Evolutionary conservation across 2,113 vertebrate genomes (phyloP).

Genomic region (Eleginops maclovinus): DNA sequence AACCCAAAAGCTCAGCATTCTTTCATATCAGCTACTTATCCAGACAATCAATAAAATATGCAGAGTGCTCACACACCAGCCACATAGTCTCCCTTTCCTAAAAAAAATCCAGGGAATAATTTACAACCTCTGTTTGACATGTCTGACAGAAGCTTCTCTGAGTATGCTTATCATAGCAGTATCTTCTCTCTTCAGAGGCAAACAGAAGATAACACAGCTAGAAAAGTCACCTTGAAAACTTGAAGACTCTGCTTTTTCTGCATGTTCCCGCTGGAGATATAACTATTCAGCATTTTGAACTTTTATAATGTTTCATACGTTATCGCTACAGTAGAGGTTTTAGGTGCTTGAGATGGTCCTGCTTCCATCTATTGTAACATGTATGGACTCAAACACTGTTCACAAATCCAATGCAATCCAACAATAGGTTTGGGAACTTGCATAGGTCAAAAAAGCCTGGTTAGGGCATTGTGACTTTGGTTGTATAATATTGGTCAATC

Average conservation of each 20-base stretch:
- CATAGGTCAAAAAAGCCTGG: background rate
- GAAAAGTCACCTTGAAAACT: slow-evolving; percentile 45
- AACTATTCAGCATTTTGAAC: slow-evolving; percentile 16
- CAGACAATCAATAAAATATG: background rate
- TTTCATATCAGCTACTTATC: background rate
- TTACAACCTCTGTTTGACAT: background rate
- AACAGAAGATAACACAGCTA: slow-evolving; percentile 5
- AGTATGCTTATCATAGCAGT: slow-evolving; percentile 24
- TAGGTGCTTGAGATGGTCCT: background rate
- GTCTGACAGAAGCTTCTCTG: background rate
- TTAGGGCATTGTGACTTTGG: too few relatives aligned
- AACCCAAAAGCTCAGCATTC: background rate
- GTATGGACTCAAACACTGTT: too few relatives aligned
- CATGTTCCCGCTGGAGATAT: background rate
- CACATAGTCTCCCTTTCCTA: background rate
- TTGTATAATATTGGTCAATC: background rate
- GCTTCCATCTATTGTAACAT: background rate
- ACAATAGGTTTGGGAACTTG: background rate
- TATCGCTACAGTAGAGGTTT: background rate
- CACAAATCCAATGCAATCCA: too few relatives aligned
- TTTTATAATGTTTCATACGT: background rate
- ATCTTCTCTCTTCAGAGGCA: slow-evolving; percentile 2
- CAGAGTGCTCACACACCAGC: background rate
- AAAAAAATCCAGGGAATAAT: background rate
- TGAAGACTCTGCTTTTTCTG: background rate